Conservation (phyloP, 2,888 invertebrate species). For the Phoronis australis region DNA sequence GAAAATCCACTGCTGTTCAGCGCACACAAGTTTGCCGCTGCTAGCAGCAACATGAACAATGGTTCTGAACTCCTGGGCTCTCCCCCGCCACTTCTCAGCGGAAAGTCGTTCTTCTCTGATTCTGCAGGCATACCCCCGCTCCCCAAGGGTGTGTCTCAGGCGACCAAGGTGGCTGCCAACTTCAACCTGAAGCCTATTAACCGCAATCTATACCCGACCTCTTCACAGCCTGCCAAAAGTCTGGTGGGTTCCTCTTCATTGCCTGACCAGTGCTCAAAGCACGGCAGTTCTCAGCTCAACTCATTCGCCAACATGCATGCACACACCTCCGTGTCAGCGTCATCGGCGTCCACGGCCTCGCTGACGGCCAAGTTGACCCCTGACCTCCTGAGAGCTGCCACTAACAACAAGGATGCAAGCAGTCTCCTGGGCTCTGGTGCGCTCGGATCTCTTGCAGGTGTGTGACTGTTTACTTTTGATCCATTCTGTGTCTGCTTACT, state of each 20-base stretch:
- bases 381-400: not conserved
- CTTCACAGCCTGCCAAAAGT: conserved; percentile 10
- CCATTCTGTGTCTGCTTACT: no score
- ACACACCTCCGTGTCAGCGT: not conserved
- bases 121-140: no score
- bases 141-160: no score
- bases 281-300: no score
- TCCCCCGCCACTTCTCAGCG: conserved; percentile 32
- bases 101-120: no score
- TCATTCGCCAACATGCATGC: not conserved
- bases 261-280: not conserved
- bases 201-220: conserved; percentile 7
- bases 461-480: no score
- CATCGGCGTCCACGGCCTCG: not conserved
- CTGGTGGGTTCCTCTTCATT: not conserved
- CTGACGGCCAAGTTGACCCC: not conserved
- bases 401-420: conserved; percentile 1
- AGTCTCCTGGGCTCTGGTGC: no score
- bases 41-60: no score
- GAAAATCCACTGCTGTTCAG: conserved; percentile 34
- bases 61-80: conserved; percentile 34
- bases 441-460: no score
- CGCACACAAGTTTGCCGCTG: conserved; percentile 21
- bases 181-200: conserved; percentile 8
- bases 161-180: no score